Evolutionary conservation across 2,797 vertebrate species (phyloP).

Genomic region (Trematomus bernacchii): DNA sequence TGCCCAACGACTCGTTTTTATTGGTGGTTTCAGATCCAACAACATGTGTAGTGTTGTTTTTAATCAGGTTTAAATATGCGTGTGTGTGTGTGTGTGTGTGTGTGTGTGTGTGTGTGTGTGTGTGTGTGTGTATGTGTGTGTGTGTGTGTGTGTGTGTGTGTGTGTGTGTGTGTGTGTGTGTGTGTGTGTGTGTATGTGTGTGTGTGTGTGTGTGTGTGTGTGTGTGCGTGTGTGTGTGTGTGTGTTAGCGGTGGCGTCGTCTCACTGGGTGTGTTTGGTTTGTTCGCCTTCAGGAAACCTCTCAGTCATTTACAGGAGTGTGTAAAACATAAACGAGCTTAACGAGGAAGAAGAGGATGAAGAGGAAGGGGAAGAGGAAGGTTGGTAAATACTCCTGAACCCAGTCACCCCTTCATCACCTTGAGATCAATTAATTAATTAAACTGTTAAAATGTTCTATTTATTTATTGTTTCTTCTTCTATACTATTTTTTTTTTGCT

Average conservation of each 20-base stretch:
- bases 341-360: slow-evolving; percentile 68
- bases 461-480: too few relatives aligned
- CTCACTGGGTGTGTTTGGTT: slow-evolving; percentile 72
- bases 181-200: slow-evolving; percentile 8
- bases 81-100: slow-evolving; percentile 40
- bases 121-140: slow-evolving; percentile 46
- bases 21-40: slow-evolving; percentile 34
- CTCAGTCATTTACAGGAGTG: slow-evolving; percentile 70
- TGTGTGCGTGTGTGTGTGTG: slow-evolving; percentile 68
- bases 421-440: neutral
- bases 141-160: too few relatives aligned
- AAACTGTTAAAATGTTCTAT: too few relatives aligned
- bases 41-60: slow-evolving; percentile 56
- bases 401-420: slow-evolving; percentile 31
- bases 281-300: slow-evolving; percentile 63
- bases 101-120: slow-evolving; percentile 59
- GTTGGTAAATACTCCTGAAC: slow-evolving; percentile 28
- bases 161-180: too few relatives aligned
- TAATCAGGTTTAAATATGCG: slow-evolving; percentile 50
- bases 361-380: slow-evolving; percentile 33
- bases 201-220: slow-evolving; percentile 34
- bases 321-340: slow-evolving; percentile 80
- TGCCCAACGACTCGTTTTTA: slow-evolving; percentile 30
- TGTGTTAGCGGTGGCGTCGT: slow-evolving; percentile 74
- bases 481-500: too few relatives aligned